A percentile compares a stretch with the other conserved stretches of the same genome.
Conservation (phyloP, 2,113 vertebrate species). For the Agelaius phoeniceus region DNA sequence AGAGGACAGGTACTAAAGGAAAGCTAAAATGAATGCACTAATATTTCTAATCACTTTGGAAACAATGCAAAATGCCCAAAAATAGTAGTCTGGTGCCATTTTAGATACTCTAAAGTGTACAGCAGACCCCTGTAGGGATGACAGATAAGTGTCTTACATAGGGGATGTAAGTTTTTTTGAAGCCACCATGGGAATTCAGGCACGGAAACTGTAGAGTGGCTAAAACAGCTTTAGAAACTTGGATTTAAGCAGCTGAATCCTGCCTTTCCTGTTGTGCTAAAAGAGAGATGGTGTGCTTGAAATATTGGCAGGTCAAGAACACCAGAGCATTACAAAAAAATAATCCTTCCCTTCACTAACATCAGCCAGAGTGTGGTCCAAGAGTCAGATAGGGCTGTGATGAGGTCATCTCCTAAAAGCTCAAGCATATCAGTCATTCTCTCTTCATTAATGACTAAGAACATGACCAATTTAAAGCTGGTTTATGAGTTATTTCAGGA, state of each 20-base stretch:
- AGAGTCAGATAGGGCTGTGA: not conserved
- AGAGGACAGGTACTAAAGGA: not conserved
- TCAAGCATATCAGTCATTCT: not conserved
- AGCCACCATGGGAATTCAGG: not conserved
- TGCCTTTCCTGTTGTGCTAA: not conserved
- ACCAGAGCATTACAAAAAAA: not conserved
- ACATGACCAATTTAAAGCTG: not conserved
- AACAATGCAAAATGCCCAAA: not conserved
- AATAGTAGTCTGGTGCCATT: not conserved
- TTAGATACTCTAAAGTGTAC: not conserved
- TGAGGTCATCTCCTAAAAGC: not conserved
- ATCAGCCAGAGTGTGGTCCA: not conserved
- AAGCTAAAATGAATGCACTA: not conserved
- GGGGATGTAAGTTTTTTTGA: not conserved
- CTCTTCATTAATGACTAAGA: not conserved
- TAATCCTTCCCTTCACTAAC: not conserved
- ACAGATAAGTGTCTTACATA: not conserved
- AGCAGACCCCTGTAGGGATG: not conserved
- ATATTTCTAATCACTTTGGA: not conserved
- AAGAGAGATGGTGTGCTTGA: not conserved
- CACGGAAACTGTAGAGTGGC: not conserved
- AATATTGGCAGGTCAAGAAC: not conserved
- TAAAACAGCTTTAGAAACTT: not conserved
- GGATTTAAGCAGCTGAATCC: not conserved
- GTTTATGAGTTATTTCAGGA: not conserved